Conservation (phyloP, 2,113 vertebrate genomes). For the Pseudopipra pipra region DNA sequence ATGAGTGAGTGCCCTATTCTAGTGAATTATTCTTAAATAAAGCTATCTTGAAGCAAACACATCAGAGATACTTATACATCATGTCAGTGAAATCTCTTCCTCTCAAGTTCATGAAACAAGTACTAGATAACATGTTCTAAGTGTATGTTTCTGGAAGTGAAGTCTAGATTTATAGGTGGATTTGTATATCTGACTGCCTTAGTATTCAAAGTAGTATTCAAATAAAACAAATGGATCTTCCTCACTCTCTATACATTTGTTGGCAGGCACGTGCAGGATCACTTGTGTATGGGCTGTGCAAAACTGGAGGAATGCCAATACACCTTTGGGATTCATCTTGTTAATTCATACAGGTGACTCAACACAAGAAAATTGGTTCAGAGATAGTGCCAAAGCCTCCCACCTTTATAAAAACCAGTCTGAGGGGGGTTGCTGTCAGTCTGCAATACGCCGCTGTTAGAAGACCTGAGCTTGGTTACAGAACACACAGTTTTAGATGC, state of each 20-base stretch:
- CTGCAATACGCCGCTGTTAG: not conserved
- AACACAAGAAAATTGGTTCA: not conserved
- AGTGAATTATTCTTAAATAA: not conserved
- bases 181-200: not conserved
- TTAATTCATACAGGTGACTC: slow-evolving; percentile 1
- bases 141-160: not conserved
- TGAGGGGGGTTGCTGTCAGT: not conserved
- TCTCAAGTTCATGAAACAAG: not conserved
- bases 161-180: not conserved
- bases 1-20: not conserved
- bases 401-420: not conserved
- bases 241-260: not conserved
- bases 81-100: not conserved
- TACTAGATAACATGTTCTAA: not conserved
- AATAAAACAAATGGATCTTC: not conserved
- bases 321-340: not conserved
- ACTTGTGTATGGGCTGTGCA: not conserved
- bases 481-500: not conserved
- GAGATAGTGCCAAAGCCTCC: not conserved
- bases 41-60: slow-evolving; percentile 1
- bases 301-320: not conserved
- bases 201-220: not conserved
- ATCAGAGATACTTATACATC: not conserved
- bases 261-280: not conserved
- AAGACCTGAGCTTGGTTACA: not conserved